Evolutionary conservation across 1,140 invertebrate genomes (phyloP).

Genomic region (Dinothrombium tinctorium): DNA sequence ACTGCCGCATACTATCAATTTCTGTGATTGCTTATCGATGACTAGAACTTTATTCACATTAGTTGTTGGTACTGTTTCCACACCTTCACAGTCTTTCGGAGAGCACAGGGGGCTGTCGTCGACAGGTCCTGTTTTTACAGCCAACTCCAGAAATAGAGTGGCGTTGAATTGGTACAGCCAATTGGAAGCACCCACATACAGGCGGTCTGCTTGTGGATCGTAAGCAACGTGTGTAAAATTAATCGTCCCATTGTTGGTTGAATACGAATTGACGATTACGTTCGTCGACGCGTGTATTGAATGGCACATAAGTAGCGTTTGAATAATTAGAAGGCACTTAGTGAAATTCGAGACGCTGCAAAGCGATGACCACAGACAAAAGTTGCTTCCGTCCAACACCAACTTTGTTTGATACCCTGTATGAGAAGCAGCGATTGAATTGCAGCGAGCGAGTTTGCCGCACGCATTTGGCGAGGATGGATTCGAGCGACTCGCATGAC

Average conservation of each 20-base stretch:
- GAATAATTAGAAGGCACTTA: no score
- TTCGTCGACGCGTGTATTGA: no score
- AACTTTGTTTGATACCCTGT: no score
- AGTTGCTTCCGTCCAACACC: no score
- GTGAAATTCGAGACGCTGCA: no score
- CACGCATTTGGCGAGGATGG: no score
- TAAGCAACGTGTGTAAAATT: slow-evolving; percentile 31
- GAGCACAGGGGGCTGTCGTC: slow-evolving; percentile 64
- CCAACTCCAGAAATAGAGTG: slow-evolving; percentile 34
- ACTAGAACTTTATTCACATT: slow-evolving; percentile 80
- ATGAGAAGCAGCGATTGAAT: no score
- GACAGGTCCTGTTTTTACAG: slow-evolving; percentile 42
- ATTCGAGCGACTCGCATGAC: no score
- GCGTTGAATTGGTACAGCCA: slow-evolving; percentile 51
- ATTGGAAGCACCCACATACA: slow-evolving; percentile 60
- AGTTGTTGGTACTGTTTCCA: slow-evolving; percentile 39
- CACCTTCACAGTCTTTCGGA: slow-evolving; percentile 43
- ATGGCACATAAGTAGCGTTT: no score
- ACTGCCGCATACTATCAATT: slow-evolving; percentile 57
- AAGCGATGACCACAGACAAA: no score
- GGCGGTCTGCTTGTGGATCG: slow-evolving; percentile 30
- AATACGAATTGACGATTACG: not conserved
- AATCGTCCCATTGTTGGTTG: slow-evolving; percentile 21
- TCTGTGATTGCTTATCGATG: slow-evolving; percentile 50
- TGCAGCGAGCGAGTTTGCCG: no score